phyloP scores from a whole-genome alignment of 2,797 vertebrate genomes.

The Astyanax mexicanus region DNA sequence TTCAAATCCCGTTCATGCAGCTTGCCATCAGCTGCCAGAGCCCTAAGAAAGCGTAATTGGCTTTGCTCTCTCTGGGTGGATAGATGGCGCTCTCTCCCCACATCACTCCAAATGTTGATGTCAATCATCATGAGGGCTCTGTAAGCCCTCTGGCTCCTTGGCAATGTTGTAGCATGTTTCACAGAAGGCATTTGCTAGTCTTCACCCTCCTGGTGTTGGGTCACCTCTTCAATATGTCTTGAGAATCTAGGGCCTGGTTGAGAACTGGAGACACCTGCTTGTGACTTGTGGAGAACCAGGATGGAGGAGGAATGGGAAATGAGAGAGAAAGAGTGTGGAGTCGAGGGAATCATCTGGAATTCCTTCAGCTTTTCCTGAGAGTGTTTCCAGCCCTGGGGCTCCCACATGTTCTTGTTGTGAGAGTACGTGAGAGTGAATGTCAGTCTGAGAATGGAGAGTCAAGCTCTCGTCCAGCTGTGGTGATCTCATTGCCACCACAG shows the following conservation, averaged over 20 bases:
- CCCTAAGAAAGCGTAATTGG: too few relatives aligned
- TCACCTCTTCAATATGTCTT: too few relatives aligned
- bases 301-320: not conserved
- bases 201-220: too few relatives aligned
- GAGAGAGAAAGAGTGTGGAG: not conserved
- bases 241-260: not conserved
- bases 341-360: constrained; percentile 8
- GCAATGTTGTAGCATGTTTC: too few relatives aligned
- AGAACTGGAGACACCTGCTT: constrained; percentile 17
- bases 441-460: constrained; percentile 31
- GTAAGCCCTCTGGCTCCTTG: too few relatives aligned
- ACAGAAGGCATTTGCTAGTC: too few relatives aligned
- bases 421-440: constrained; percentile 20
- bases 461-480: constrained; percentile 33
- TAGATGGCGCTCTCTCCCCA: too few relatives aligned
- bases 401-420: constrained; percentile 20
- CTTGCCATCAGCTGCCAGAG: too few relatives aligned
- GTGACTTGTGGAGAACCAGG: constrained; percentile 18
- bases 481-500: constrained; percentile 46
- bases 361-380: constrained; percentile 32
- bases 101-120: too few relatives aligned
- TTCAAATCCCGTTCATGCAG: too few relatives aligned
- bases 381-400: constrained; percentile 31
- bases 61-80: too few relatives aligned
- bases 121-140: too few relatives aligned